phyloP scores from a whole-genome alignment of 2,113 vertebrate genomes.

The Percina caprodes region DNA sequence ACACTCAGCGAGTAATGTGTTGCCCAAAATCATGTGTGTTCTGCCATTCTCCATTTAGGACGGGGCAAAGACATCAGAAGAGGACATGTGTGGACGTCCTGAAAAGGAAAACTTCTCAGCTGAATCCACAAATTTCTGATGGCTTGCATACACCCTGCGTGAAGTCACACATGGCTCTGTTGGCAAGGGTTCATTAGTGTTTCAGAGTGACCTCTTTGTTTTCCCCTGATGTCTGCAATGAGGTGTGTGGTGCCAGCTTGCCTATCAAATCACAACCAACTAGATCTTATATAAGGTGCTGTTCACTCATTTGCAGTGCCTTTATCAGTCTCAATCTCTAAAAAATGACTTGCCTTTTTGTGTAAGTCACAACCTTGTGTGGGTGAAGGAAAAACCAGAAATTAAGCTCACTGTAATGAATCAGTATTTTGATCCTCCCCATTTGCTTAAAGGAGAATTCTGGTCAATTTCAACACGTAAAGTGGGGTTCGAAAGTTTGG shows the following conservation, averaged over 20 bases:
- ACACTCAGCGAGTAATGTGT: slow-evolving; percentile 38
- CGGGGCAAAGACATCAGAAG: slow-evolving; percentile 26
- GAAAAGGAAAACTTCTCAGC: slow-evolving; percentile 42
- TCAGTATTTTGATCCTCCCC: slow-evolving; percentile 8
- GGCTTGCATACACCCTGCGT: slow-evolving; percentile 20
- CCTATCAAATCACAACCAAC: slow-evolving; percentile 27
- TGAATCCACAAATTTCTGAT: slow-evolving; percentile 36
- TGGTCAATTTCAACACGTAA: too few relatives aligned
- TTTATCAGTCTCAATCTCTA: slow-evolving; percentile 6
- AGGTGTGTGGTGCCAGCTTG: slow-evolving; percentile 2
- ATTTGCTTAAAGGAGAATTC: neutral
- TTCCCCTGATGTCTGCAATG: slow-evolving; percentile 16
- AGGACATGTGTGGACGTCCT: slow-evolving; percentile 3
- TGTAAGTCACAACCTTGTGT: slow-evolving; percentile 34
- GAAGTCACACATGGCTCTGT: slow-evolving; percentile 14
- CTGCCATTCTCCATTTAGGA: slow-evolving; percentile 31
- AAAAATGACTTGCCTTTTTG: neutral
- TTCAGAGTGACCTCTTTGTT: slow-evolving; percentile 20
- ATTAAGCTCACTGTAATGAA: slow-evolving; percentile 7
- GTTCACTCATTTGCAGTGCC: neutral
- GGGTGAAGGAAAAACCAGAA: neutral
- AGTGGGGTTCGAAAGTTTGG: too few relatives aligned
- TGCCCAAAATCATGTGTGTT: slow-evolving; percentile 33
- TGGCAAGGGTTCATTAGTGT: slow-evolving; percentile 29
- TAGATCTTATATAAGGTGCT: neutral